Percentiles rank a stretch among this genome's conserved stretches.
phyloP scores from a whole-genome alignment of 2,888 invertebrate genomes.

The Willowsia nigromaculata region DNA sequence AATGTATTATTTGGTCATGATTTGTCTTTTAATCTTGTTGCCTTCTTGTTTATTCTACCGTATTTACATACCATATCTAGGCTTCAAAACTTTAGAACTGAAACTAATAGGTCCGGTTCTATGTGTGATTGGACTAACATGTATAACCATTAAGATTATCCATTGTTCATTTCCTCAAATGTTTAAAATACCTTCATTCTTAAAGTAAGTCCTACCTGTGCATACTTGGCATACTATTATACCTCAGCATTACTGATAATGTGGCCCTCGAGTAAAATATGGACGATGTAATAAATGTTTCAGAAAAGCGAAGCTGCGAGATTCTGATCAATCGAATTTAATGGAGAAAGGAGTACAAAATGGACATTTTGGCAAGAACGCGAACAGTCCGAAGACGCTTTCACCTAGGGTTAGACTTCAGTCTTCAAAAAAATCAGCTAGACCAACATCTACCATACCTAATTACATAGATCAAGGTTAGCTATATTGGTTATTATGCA shows the following conservation, averaged over 20 bases:
- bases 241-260: background rate
- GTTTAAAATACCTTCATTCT: slow-evolving; percentile 66
- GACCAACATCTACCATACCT: slow-evolving; percentile 77
- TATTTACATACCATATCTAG: no score
- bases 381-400: slow-evolving; percentile 72
- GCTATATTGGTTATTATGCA: background rate
- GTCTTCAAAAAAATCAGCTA: slow-evolving; percentile 67
- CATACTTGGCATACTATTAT: background rate
- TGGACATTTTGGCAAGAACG: slow-evolving; percentile 74
- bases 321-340: slow-evolving; percentile 75
- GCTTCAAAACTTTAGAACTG: slow-evolving; percentile 78
- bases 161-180: slow-evolving; percentile 76
- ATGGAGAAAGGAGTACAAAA: slow-evolving; percentile 77
- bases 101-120: slow-evolving; percentile 77
- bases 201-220: slow-evolving; percentile 68
- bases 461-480: slow-evolving; percentile 76
- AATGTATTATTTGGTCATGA: no score
- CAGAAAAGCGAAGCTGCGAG: slow-evolving; percentile 65
- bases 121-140: slow-evolving; percentile 74
- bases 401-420: slow-evolving; percentile 76
- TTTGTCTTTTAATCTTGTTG: no score
- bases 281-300: background rate
- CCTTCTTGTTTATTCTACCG: no score
- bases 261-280: background rate
- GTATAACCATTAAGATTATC: slow-evolving; percentile 77